Evolutionary conservation across 2,797 vertebrate species (phyloP).

Genomic region (Alouatta caraya): DNA sequence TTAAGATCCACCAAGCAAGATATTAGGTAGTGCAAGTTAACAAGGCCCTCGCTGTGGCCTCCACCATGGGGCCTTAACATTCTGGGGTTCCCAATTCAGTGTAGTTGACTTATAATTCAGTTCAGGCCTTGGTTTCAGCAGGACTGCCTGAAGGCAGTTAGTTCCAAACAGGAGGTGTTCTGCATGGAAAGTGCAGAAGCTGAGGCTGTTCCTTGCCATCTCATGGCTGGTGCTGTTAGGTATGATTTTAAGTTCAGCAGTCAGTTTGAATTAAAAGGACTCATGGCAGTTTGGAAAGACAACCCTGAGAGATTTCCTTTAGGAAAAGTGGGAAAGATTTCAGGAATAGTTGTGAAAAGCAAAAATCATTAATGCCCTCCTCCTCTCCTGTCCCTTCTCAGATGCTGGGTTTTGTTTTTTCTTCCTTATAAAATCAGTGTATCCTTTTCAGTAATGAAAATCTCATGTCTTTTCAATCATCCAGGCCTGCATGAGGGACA

Average conservation of each 20-base stretch:
- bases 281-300: background rate
- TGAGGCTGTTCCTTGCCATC: background rate
- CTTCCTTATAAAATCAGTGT: background rate
- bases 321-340: background rate
- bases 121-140: background rate
- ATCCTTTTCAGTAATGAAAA: background rate
- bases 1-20: background rate
- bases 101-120: background rate
- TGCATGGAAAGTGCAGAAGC: background rate
- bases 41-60: background rate
- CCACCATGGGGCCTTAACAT: background rate
- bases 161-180: background rate
- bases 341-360: slow-evolving; percentile 2
- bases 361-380: background rate
- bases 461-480: background rate
- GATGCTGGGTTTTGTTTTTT: background rate
- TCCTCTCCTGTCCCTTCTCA: background rate
- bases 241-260: background rate
- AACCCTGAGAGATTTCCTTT: background rate
- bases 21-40: background rate
- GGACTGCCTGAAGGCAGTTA: background rate
- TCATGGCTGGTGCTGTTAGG: background rate
- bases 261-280: background rate
- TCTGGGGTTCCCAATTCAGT: background rate
- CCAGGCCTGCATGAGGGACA: background rate